Percentiles rank a stretch among this genome's conserved stretches.
Conservation (phyloP, 2,797 vertebrate species). For the Lagocephalus sceleratus region DNA sequence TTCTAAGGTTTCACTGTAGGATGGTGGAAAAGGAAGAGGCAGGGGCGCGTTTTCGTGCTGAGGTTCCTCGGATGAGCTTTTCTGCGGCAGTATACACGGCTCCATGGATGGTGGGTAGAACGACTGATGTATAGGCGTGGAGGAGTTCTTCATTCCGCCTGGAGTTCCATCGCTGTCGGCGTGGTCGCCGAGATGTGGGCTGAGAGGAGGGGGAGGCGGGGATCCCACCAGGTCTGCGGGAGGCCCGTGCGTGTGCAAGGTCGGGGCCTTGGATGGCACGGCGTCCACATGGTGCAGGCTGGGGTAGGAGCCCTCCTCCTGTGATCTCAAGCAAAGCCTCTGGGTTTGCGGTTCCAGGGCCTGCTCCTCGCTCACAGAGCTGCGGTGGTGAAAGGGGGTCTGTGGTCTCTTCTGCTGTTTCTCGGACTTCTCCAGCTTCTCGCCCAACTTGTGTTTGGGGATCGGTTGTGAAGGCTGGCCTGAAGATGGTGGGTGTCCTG, state of each 20-base stretch:
- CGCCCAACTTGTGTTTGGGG: conserved; percentile 93
- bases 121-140: conserved; percentile 91
- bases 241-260: conserved; percentile 84
- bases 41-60: conserved; percentile 81
- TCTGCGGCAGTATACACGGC: conserved; percentile 87
- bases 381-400: conserved; percentile 96
- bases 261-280: conserved; percentile 83
- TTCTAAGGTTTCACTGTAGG: conserved; percentile 86
- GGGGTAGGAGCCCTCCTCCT: conserved; percentile 88
- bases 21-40: conserved; percentile 79
- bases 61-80: conserved; percentile 84
- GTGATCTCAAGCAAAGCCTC: conserved; percentile 85
- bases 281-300: conserved; percentile 84
- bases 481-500: conserved; percentile 85
- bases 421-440: conserved; percentile 95
- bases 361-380: conserved; percentile 86
- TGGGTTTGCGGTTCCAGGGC: conserved; percentile 86
- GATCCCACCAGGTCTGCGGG: conserved; percentile 83
- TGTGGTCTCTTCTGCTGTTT: conserved; percentile 97
- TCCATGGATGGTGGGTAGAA: conserved; percentile 93
- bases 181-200: conserved; percentile 92
- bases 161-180: conserved; percentile 80
- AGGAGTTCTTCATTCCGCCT: conserved; percentile 84
- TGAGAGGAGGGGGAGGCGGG: conserved; percentile 93
- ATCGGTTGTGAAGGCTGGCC: conserved; percentile 85